These are phyloP conservation scores for Marasmarcha lunaedactyla DNA, from an alignment of 2,888 invertebrate genomes.

Conservation along the genomic window DNA sequence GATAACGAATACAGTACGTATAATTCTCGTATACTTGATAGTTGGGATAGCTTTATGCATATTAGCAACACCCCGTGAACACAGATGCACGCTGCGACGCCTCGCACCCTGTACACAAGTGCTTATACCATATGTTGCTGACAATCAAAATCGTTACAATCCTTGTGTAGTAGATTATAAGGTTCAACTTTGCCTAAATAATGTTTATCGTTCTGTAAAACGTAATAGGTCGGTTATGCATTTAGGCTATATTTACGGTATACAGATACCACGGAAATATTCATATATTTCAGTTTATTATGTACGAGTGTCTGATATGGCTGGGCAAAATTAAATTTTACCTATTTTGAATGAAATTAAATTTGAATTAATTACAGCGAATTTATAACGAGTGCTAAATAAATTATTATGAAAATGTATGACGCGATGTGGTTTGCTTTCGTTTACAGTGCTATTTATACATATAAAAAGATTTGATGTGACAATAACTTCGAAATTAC, in stretches of 20 bases:
- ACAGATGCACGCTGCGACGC: slow-evolving; percentile 31
- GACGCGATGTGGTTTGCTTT: too few species aligned
- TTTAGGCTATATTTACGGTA: slow-evolving; percentile 1
- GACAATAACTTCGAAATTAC: too few species aligned
- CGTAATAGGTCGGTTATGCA: background rate
- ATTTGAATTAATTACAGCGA: too few species aligned
- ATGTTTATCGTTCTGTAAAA: background rate
- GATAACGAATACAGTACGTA: too few species aligned
- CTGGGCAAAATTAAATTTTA: background rate
- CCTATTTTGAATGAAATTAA: background rate
- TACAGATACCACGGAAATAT: slow-evolving; percentile 1
- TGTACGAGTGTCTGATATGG: background rate
- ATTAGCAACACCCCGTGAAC: slow-evolving; percentile 31
- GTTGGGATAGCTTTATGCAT: slow-evolving; percentile 24
- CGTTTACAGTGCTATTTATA: too few species aligned
- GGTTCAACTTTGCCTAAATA: background rate
- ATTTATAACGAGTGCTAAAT: too few species aligned
- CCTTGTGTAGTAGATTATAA: background rate
- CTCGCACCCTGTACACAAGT: slow-evolving; percentile 21
- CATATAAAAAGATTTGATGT: too few species aligned
- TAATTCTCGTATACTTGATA: slow-evolving; percentile 12
- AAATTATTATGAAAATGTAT: too few species aligned
- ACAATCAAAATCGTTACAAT: background rate
- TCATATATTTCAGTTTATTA: background rate
- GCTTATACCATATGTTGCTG: background rate